Conservation (phyloP, 2,888 invertebrate species). For the Xestobium rufovillosum region DNA sequence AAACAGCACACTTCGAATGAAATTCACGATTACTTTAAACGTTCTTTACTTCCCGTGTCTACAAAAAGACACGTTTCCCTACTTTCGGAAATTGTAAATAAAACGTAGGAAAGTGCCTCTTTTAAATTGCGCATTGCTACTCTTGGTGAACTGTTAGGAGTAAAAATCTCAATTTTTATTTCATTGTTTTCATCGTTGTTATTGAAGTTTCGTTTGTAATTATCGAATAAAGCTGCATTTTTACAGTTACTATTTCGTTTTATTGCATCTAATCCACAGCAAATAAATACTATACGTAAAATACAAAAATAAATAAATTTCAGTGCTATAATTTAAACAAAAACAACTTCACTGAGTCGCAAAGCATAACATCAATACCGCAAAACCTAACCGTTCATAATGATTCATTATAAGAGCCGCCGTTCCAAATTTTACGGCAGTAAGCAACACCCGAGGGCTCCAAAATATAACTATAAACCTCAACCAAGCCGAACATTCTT, state of each 20-base stretch:
- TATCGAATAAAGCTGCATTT: constrained; percentile 44
- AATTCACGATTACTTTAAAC: neutral
- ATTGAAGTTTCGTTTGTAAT: constrained; percentile 40
- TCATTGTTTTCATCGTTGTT: constrained; percentile 41
- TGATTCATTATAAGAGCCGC: constrained; percentile 38
- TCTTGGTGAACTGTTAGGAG: constrained; percentile 42
- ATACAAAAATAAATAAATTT: no score
- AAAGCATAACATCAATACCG: constrained; percentile 35
- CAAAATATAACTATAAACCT: constrained; percentile 37
- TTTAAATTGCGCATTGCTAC: constrained; percentile 43
- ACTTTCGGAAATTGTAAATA: constrained; percentile 31
- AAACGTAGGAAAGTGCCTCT: constrained; percentile 43
- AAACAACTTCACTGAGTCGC: constrained; percentile 27
- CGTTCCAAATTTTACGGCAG: constrained; percentile 37
- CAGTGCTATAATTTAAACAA: constrained; percentile 1
- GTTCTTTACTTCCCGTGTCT: neutral
- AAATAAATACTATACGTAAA: no score
- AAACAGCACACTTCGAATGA: no score
- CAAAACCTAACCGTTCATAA: constrained; percentile 37
- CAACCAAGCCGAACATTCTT: constrained; percentile 31
- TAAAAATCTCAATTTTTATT: constrained; percentile 33
- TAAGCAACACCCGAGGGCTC: constrained; percentile 35
- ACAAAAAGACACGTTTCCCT: neutral
- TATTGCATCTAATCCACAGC: no score
- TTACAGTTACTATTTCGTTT: no score